Evolutionary conservation across 2,113 vertebrate genomes (phyloP).

Genomic region (Chaetorhynchus papuensis): DNA sequence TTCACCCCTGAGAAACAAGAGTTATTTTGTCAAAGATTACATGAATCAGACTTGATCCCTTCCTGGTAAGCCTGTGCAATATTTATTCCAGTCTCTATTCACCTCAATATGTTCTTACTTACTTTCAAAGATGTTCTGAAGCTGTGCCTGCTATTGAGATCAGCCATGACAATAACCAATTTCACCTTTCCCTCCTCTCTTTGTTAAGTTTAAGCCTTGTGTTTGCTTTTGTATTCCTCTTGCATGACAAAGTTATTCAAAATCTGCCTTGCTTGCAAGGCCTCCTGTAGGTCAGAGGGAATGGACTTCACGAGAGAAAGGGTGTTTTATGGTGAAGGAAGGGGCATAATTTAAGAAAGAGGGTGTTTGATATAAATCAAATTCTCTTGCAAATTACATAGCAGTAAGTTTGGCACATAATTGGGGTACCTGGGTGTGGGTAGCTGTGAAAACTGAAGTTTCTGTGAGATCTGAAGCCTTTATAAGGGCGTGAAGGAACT

Average conservation of each 20-base stretch:
- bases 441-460: not conserved
- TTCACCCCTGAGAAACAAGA: constrained; percentile 9
- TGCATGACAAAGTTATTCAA: not conserved
- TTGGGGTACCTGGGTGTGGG: not conserved
- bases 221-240: not conserved
- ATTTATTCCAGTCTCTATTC: not conserved
- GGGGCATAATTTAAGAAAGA: not conserved
- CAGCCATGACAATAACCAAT: not conserved
- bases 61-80: not conserved
- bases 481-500: not conserved
- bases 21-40: constrained; percentile 29
- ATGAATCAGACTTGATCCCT: not conserved
- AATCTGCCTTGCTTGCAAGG: not conserved
- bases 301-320: not conserved
- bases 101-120: not conserved
- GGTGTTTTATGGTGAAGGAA: not conserved
- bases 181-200: not conserved
- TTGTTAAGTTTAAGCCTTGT: not conserved
- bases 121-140: not conserved
- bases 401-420: not conserved
- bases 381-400: not conserved
- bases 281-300: not conserved
- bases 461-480: not conserved
- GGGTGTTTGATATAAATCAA: not conserved
- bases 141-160: not conserved